phyloP scores from a whole-genome alignment of 92 coral and sea anemone genomes.

The Palythoa caribaeorum region DNA sequence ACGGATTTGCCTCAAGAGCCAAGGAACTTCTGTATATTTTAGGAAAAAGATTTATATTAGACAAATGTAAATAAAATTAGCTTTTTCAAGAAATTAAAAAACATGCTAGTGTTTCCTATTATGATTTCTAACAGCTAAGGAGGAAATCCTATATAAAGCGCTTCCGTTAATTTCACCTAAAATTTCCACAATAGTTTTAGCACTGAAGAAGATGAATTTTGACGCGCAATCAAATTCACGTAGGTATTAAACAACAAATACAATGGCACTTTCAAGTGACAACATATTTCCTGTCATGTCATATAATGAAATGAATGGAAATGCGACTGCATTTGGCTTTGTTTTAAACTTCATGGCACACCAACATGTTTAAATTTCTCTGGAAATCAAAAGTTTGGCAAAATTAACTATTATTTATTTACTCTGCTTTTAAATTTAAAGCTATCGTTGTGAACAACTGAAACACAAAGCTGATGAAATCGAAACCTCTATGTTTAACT shows the following conservation, averaged over 20 bases:
- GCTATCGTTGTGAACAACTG: too few species aligned
- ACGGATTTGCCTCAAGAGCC: slow-evolving; percentile 3
- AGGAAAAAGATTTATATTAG: slow-evolving; percentile 25
- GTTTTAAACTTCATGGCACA: not conserved
- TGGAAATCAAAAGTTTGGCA: not conserved
- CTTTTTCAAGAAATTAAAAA: not conserved
- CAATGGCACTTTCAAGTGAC: not conserved
- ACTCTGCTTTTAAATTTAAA: not conserved
- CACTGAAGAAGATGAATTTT: not conserved
- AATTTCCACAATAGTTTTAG: not conserved
- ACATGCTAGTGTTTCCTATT: too few species aligned
- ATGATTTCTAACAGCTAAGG: too few species aligned
- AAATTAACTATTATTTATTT: too few species aligned
- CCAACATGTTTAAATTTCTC: not conserved
- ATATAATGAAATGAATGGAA: not conserved
- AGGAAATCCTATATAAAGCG: too few species aligned
- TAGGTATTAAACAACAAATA: not conserved
- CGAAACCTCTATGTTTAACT: too few species aligned
- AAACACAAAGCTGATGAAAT: too few species aligned
- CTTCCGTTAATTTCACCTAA: not conserved
- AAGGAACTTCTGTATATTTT: not conserved
- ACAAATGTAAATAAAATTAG: slow-evolving; percentile 7
- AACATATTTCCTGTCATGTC: not conserved
- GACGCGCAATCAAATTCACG: not conserved
- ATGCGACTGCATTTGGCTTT: not conserved